Evolutionary conservation across 2,797 vertebrate genomes (phyloP).

Genomic region (Lindbergichthys nudifrons): DNA sequence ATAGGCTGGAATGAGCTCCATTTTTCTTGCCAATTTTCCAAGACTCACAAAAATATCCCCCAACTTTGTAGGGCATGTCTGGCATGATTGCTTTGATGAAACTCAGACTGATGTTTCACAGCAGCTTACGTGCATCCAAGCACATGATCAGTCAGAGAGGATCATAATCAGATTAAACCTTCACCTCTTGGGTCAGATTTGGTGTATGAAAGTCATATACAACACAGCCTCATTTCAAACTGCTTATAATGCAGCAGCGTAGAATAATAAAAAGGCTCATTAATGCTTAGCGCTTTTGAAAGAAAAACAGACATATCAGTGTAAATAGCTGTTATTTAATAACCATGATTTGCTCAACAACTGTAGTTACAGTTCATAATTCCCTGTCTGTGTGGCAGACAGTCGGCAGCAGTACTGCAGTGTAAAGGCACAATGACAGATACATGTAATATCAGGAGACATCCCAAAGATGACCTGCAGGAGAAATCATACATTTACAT

Average conservation of each 20-base stretch:
- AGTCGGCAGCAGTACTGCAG: slow-evolving; percentile 78
- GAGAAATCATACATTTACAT: slow-evolving; percentile 53
- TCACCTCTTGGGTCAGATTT: slow-evolving; percentile 9
- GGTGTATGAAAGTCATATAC: slow-evolving; percentile 22
- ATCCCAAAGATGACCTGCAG: slow-evolving; percentile 64
- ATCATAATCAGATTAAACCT: slow-evolving; percentile 44
- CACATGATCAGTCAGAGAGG: slow-evolving; percentile 55
- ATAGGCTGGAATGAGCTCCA: slow-evolving; percentile 51
- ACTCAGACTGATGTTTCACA: slow-evolving; percentile 53
- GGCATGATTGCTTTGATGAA: slow-evolving; percentile 51
- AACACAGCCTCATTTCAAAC: slow-evolving; percentile 15
- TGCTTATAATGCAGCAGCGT: slow-evolving; percentile 1
- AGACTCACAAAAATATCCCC: slow-evolving; percentile 59
- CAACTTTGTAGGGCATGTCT: slow-evolving; percentile 43
- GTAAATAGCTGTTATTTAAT: slow-evolving; percentile 82
- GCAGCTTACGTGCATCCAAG: slow-evolving; percentile 69
- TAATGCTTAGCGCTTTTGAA: slow-evolving; percentile 20
- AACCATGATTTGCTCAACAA: slow-evolving; percentile 72
- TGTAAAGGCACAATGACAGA: slow-evolving; percentile 80
- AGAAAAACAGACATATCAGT: slow-evolving; percentile 28
- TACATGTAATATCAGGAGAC: slow-evolving; percentile 51
- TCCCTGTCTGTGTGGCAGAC: slow-evolving; percentile 71
- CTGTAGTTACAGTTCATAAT: slow-evolving; percentile 74
- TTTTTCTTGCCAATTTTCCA: slow-evolving; percentile 24
- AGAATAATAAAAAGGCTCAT: slow-evolving; percentile 6